Evolutionary conservation across 2,888 invertebrate species (phyloP).

Genomic region (Chrysodeixis includens): DNA sequence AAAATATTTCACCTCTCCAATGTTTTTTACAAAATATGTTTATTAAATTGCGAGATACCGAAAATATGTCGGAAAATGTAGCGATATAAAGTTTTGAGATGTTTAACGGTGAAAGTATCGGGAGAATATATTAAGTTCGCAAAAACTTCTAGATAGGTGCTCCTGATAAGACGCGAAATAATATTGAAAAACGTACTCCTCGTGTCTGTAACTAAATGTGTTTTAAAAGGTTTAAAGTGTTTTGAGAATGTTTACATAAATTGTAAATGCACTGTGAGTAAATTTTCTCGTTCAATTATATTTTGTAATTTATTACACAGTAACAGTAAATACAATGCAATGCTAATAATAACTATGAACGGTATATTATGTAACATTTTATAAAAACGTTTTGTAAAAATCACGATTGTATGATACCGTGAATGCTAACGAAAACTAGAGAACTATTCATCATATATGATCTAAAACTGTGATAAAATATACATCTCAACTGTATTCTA

Average conservation of each 20-base stretch:
- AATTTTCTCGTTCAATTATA: no score
- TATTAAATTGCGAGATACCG: slow-evolving; percentile 58
- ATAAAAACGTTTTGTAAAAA: no score
- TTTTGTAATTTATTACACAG: no score
- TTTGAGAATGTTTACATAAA: not conserved
- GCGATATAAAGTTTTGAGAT: slow-evolving; percentile 67
- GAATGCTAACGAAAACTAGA: no score
- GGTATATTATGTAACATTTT: no score
- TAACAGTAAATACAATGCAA: no score
- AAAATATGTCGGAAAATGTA: slow-evolving; percentile 59
- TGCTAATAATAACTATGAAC: no score
- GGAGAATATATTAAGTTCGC: slow-evolving; percentile 69
- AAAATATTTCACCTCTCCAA: slow-evolving; percentile 42
- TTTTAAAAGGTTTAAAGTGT: not conserved
- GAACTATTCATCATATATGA: no score
- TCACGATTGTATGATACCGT: no score
- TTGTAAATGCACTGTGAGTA: no score
- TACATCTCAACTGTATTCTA: no score
- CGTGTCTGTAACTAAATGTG: slow-evolving; percentile 43
- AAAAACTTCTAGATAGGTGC: slow-evolving; percentile 67
- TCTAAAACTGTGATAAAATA: no score
- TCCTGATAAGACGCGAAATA: slow-evolving; percentile 60
- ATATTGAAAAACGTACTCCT: slow-evolving; percentile 60
- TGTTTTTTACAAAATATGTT: slow-evolving; percentile 55
- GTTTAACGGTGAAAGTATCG: slow-evolving; percentile 67